A percentile compares a stretch with the other conserved stretches of the same genome.
Evolutionary conservation across 2,888 invertebrate species (phyloP).

Genomic region (Fragum whitleyi): DNA sequence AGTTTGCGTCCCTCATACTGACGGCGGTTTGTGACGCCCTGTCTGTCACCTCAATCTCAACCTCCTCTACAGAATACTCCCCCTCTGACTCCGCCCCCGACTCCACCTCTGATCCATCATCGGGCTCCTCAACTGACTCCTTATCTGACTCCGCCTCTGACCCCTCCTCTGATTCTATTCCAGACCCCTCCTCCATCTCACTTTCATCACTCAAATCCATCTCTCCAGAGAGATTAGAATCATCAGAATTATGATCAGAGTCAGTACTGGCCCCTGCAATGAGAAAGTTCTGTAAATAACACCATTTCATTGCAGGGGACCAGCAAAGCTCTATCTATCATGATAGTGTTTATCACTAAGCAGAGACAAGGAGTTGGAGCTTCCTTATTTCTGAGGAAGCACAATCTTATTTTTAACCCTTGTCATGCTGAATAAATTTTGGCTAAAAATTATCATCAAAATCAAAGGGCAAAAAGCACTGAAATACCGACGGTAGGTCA

Average conservation of each 20-base stretch:
- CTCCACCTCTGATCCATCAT: slow-evolving; percentile 36
- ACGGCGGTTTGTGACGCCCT: slow-evolving; percentile 59
- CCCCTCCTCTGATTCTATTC: slow-evolving; percentile 40
- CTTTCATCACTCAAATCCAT: background rate
- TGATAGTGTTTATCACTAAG: background rate
- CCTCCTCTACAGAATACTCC: slow-evolving; percentile 43
- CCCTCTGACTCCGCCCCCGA: slow-evolving; percentile 31
- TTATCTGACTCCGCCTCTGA: slow-evolving; percentile 50
- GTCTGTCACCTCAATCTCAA: slow-evolving; percentile 53
- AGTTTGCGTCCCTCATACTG: slow-evolving; percentile 58
- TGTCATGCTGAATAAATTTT: too few species aligned
- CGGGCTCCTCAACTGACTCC: slow-evolving; percentile 43
- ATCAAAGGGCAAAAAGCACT: too few species aligned
- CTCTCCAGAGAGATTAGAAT: slow-evolving; percentile 13
- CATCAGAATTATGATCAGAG: slow-evolving; percentile 33
- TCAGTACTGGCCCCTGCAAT: slow-evolving; percentile 57
- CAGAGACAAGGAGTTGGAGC: background rate
- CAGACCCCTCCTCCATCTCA: slow-evolving; percentile 38
- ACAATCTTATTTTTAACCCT: too few species aligned
- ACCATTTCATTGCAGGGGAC: background rate
- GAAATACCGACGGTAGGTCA: too few species aligned
- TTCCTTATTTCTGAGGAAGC: too few species aligned
- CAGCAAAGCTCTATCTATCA: background rate
- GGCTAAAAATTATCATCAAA: too few species aligned
- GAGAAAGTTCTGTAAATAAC: slow-evolving; percentile 37